Conservation (phyloP, 2,888 invertebrate genomes). For the Phortica magna region DNA sequence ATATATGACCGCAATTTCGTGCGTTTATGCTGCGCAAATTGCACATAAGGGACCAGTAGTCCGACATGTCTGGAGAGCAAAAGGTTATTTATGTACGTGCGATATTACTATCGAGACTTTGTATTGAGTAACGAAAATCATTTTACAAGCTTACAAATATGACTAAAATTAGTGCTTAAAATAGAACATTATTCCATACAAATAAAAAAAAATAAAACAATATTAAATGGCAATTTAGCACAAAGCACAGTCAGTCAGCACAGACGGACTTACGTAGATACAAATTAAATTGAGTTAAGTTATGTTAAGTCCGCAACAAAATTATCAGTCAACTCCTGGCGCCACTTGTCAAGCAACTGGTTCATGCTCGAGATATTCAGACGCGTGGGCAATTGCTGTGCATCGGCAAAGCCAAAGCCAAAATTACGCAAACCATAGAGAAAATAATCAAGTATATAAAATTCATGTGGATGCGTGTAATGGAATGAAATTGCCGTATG, state of each 20-base stretch:
- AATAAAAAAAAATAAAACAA: too few species aligned
- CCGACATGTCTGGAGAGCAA: not conserved
- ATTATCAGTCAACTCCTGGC: slow-evolving; percentile 50
- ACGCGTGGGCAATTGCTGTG: slow-evolving; percentile 44
- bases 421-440: slow-evolving; percentile 93
- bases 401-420: slow-evolving; percentile 75
- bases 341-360: slow-evolving; percentile 57
- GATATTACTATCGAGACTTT: not conserved
- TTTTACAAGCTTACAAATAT: slow-evolving; percentile 27
- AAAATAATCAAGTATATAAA: slow-evolving; percentile 96
- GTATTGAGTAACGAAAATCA: not conserved
- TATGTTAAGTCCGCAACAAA: slow-evolving; percentile 1
- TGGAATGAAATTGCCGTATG: slow-evolving; percentile 97
- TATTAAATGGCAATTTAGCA: too few species aligned
- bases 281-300: too few species aligned
- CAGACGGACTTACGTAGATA: not conserved
- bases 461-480: slow-evolving; percentile 92
- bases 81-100: slow-evolving; percentile 14
- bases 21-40: slow-evolving; percentile 11
- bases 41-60: slow-evolving; percentile 16
- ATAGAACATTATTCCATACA: not conserved
- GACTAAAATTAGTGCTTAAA: not conserved
- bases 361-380: slow-evolving; percentile 57
- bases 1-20: slow-evolving; percentile 24
- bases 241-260: not conserved